Percentiles rank a stretch among this genome's conserved stretches.
These are phyloP conservation scores for Ispidina picta DNA, from an alignment of 2,797 vertebrate genomes.

Conservation along the genomic window DNA sequence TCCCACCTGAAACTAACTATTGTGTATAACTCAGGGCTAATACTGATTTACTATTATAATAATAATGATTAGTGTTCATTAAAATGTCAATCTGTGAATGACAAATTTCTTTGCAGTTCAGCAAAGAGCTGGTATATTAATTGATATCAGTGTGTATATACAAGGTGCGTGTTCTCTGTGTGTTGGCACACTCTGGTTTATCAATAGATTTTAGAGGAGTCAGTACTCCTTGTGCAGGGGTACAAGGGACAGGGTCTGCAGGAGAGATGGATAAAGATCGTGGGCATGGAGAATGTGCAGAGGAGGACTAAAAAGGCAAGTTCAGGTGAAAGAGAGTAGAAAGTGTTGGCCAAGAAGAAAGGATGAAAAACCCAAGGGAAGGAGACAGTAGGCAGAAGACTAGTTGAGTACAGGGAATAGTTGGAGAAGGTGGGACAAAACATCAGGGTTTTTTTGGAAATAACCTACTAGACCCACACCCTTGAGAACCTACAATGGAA, in stretches of 20 bases:
- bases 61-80: not conserved
- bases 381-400: not conserved
- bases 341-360: not conserved
- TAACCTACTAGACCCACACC: not conserved
- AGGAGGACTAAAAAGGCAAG: not conserved
- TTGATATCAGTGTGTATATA: not conserved
- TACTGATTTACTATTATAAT: not conserved
- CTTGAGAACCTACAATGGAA: not conserved
- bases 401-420: not conserved
- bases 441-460: rapidly evolving
- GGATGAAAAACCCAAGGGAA: not conserved
- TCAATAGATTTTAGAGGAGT: not conserved
- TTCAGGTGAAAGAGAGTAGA: not conserved
- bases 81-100: not conserved
- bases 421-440: not conserved
- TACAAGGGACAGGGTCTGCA: not conserved
- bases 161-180: not conserved
- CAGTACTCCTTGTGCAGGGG: not conserved
- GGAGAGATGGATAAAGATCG: not conserved
- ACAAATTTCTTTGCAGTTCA: not conserved
- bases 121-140: not conserved
- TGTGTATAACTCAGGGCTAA: not conserved
- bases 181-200: not conserved
- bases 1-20: not conserved
- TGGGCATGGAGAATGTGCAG: not conserved